Evolutionary conservation across 92 coral and sea anemone species (phyloP).

Genomic region (Phenganax stokvisi): DNA sequence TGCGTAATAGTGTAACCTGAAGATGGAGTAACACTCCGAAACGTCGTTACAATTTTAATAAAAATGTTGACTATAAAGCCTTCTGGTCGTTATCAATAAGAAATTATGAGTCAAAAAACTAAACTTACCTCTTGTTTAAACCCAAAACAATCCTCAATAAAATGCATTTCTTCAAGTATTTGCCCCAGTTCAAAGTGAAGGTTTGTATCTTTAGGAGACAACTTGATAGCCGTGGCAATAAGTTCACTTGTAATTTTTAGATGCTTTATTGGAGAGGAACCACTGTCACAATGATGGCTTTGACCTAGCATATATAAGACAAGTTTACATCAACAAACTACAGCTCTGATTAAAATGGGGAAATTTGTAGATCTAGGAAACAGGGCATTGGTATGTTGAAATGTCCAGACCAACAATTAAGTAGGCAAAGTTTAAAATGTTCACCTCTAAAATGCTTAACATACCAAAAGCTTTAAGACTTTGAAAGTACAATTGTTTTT

Average conservation of each 20-base stretch:
- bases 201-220: slow-evolving; percentile 75
- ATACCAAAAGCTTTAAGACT: slow-evolving; percentile 68
- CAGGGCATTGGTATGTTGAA: too few relatives aligned
- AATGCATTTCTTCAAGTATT: slow-evolving; percentile 81
- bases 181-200: slow-evolving; percentile 83
- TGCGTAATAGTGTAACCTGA: background rate
- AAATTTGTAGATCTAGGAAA: background rate
- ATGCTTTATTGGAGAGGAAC: slow-evolving; percentile 61
- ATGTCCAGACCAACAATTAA: too few relatives aligned
- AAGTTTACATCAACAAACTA: too few relatives aligned
- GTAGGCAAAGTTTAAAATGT: too few relatives aligned
- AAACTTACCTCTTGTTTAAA: slow-evolving; percentile 66
- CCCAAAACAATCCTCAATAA: slow-evolving; percentile 81
- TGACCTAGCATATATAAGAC: slow-evolving; percentile 46
- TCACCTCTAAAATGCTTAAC: too few relatives aligned
- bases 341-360: background rate
- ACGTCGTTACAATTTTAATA: too few relatives aligned
- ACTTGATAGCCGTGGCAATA: slow-evolving; percentile 83
- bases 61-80: too few relatives aligned
- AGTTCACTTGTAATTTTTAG: slow-evolving; percentile 80
- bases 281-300: slow-evolving; percentile 77
- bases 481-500: slow-evolving; percentile 57
- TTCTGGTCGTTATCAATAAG: too few relatives aligned
- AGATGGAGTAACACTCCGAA: background rate
- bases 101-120: too few relatives aligned